Percentiles rank a stretch among this genome's conserved stretches.
Evolutionary conservation across 2,113 vertebrate species (phyloP).

Genomic region (Formicarius rufipectus): DNA sequence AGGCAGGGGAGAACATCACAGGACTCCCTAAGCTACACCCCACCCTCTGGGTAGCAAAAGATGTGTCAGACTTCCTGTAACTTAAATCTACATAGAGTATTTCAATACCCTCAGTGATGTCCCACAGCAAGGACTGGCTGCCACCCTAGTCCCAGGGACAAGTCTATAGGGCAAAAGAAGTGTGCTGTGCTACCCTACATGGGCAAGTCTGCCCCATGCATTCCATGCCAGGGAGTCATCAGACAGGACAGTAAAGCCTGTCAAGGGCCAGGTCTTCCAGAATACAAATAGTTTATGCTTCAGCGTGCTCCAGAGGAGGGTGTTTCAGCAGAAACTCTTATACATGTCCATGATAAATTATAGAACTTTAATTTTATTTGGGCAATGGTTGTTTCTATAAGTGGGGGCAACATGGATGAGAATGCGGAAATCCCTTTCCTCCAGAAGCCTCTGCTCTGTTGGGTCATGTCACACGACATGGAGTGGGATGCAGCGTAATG

Average conservation of each 20-base stretch:
- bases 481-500: not conserved
- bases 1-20: not conserved
- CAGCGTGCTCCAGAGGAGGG: not conserved
- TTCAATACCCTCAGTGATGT: not conserved
- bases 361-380: not conserved
- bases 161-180: not conserved
- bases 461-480: not conserved
- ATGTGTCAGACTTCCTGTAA: not conserved
- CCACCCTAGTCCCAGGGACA: not conserved
- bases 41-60: not conserved
- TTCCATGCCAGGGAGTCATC: not conserved
- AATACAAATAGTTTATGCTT: not conserved
- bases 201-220: not conserved
- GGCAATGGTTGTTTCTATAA: not conserved
- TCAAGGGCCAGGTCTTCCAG: not conserved
- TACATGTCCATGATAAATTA: rapidly evolving
- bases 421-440: not conserved
- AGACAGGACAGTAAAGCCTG: not conserved
- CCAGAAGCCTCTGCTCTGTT: not conserved
- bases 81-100: not conserved
- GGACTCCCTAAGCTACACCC: not conserved
- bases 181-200: rapidly evolving
- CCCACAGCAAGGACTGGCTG: not conserved
- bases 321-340: not conserved
- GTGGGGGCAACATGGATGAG: not conserved